Evolutionary conservation across 2,113 vertebrate genomes (phyloP).

Genomic region (Calyptomena viridis): DNA sequence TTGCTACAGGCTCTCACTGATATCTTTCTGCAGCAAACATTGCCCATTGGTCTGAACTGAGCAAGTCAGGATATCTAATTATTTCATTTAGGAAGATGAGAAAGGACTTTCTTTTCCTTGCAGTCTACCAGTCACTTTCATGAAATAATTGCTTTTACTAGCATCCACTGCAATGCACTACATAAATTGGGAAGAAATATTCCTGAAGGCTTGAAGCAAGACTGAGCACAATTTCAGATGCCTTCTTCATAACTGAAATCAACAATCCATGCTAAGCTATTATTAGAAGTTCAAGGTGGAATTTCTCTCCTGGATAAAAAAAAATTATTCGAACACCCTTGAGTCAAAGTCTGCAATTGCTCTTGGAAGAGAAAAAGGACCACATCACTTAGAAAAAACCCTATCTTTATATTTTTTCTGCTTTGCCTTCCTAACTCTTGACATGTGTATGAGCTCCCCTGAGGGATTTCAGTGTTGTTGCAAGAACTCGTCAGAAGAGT

Average conservation of each 20-base stretch:
- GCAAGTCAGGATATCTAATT: background rate
- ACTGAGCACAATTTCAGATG: slow-evolving; percentile 57
- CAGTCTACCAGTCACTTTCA: slow-evolving; percentile 14
- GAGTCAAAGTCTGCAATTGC: background rate
- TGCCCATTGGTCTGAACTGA: background rate
- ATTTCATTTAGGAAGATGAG: background rate
- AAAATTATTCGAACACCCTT: background rate
- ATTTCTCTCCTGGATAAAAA: background rate
- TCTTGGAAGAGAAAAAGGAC: background rate
- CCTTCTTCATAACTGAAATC: slow-evolving; percentile 36
- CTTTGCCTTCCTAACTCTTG: background rate
- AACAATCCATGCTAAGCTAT: slow-evolving; percentile 26
- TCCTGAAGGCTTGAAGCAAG: slow-evolving; percentile 44
- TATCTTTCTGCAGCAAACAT: background rate
- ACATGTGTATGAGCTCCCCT: background rate
- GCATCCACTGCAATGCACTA: slow-evolving; percentile 1
- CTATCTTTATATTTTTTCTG: background rate
- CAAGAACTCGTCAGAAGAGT: slow-evolving; percentile 33
- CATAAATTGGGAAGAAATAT: slow-evolving; percentile 25
- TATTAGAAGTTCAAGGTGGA: slow-evolving; percentile 26
- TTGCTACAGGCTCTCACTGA: background rate
- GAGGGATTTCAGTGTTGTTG: slow-evolving; percentile 1
- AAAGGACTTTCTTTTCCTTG: slow-evolving; percentile 18
- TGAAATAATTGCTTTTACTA: slow-evolving; percentile 55
- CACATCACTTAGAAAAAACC: background rate